phyloP scores from a whole-genome alignment of 1,140 invertebrate species.

The Penaeus japonicus region DNA sequence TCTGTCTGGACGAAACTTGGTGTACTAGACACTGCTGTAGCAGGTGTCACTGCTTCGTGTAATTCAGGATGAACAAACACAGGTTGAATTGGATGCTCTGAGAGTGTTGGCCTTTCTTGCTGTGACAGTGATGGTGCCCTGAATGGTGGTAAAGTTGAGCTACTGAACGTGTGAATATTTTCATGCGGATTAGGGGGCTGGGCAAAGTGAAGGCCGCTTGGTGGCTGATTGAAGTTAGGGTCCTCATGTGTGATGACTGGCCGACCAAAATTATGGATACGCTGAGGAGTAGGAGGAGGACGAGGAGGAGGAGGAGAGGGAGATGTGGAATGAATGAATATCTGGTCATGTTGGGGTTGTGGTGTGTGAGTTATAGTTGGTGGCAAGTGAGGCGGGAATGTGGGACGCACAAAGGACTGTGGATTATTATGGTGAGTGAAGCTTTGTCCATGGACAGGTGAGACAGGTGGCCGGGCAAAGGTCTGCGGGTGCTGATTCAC shows the following conservation, averaged over 20 bases:
- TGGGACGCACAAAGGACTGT: no score
- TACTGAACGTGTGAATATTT: not conserved
- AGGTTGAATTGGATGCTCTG: not conserved
- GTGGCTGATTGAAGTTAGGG: not conserved
- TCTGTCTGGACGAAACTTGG: no score
- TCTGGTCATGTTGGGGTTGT: no score
- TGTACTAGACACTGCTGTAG: no score
- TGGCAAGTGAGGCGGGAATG: no score
- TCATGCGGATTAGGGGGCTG: not conserved
- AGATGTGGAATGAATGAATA: no score
- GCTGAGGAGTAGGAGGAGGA: conserved; percentile 10
- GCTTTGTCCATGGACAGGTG: not conserved
- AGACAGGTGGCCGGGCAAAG: no score
- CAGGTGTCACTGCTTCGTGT: no score
- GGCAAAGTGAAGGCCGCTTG: not conserved
- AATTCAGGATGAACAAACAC: no score
- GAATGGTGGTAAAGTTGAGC: conserved; percentile 8
- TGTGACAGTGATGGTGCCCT: not conserved
- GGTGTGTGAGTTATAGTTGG: no score
- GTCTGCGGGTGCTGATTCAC: no score
- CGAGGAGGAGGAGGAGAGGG: not conserved
- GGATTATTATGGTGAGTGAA: not conserved
- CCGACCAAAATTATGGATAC: not conserved
- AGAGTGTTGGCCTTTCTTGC: conserved; percentile 21
- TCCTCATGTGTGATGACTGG: not conserved